A percentile compares a stretch with the other conserved stretches of the same genome.
phyloP scores from a whole-genome alignment of 2,797 vertebrate species.

The Acipenser oxyrinchus region DNA sequence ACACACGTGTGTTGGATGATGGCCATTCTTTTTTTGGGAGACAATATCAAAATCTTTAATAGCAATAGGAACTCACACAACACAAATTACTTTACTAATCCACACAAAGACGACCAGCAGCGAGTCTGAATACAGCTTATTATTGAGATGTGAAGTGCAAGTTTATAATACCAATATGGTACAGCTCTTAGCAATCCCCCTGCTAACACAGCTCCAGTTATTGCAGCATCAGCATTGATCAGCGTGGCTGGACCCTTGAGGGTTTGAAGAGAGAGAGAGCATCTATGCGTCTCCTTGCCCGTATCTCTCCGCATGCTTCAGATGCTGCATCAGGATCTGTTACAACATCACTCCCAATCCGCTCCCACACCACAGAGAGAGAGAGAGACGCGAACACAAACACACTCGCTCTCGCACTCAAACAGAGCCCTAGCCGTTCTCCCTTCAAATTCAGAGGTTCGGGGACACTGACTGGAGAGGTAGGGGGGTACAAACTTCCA shows the following conservation, averaged over 20 bases:
- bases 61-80: too few species aligned
- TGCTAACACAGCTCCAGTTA: background rate
- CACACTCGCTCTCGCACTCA: slow-evolving; percentile 21
- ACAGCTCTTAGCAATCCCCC: background rate
- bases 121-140: background rate
- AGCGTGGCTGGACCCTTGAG: background rate
- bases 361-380: slow-evolving; percentile 28
- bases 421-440: slow-evolving; percentile 19
- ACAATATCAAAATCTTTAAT: too few species aligned
- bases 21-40: too few species aligned
- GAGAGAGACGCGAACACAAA: slow-evolving; percentile 22
- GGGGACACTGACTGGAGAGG: slow-evolving; percentile 1
- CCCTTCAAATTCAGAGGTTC: slow-evolving; percentile 15
- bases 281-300: slow-evolving; percentile 6
- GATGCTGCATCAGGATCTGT: slow-evolving; percentile 50
- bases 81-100: background rate
- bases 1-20: too few species aligned
- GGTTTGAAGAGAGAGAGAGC: background rate
- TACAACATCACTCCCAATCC: slow-evolving; percentile 50
- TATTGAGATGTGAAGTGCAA: slow-evolving; percentile 2
- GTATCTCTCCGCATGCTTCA: slow-evolving; percentile 28
- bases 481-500: slow-evolving; percentile 23
- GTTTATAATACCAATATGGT: background rate
- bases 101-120: background rate
- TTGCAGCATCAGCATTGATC: slow-evolving; percentile 10